A percentile compares a stretch with the other conserved stretches of the same genome.
Evolutionary conservation across 2,888 invertebrate genomes (phyloP).

Genomic region (Stenodema calcarata): DNA sequence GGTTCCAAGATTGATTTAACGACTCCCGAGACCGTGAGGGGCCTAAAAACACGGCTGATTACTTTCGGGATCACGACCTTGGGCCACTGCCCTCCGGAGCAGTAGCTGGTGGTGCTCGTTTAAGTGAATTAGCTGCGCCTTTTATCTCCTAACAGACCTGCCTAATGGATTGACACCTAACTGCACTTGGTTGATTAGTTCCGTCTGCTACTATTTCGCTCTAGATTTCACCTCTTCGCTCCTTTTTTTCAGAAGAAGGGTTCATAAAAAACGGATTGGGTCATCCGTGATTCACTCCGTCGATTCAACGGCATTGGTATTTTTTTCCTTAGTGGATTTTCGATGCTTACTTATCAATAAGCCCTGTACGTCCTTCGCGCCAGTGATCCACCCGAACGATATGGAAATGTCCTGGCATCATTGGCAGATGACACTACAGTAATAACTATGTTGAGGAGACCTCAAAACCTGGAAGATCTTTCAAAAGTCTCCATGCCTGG

Average conservation of each 20-base stretch:
- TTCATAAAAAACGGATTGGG: too few relatives aligned
- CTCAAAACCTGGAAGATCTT: too few relatives aligned
- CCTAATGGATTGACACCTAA: slow-evolving; percentile 43
- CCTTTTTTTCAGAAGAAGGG: background rate
- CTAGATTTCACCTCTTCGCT: background rate
- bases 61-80: slow-evolving; percentile 11
- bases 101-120: background rate
- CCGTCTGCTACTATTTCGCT: slow-evolving; percentile 1
- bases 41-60: background rate
- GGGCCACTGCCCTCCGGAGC: background rate
- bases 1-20: background rate
- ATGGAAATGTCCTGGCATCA: too few relatives aligned
- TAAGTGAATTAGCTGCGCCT: slow-evolving; percentile 21
- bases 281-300: background rate
- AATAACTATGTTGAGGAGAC: too few relatives aligned
- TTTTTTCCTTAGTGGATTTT: too few relatives aligned
- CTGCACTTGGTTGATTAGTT: slow-evolving; percentile 42
- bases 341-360: too few relatives aligned
- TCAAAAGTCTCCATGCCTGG: too few relatives aligned
- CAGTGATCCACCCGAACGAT: too few relatives aligned
- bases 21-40: background rate
- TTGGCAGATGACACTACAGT: too few relatives aligned
- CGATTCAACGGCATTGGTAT: too few relatives aligned
- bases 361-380: too few relatives aligned
- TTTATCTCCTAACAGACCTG: slow-evolving; percentile 14